phyloP scores from a whole-genome alignment of 2,113 vertebrate species.

The Oreochromis aureus region DNA sequence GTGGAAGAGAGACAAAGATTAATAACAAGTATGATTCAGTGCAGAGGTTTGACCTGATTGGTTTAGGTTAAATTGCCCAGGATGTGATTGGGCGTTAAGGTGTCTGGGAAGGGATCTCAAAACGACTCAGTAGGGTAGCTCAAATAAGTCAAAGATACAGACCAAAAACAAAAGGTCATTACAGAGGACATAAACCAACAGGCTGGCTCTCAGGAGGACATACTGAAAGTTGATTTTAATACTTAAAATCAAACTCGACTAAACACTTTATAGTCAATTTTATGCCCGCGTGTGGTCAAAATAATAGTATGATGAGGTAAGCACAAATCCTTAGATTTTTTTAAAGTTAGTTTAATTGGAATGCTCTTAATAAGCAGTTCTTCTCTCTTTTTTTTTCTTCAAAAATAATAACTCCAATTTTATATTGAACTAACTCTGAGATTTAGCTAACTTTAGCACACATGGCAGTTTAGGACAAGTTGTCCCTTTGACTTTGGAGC shows the following conservation, averaged over 20 bases:
- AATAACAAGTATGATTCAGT: no score
- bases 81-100: no score
- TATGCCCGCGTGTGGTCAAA: not conserved
- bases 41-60: no score
- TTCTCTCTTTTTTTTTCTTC: fast-evolving
- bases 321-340: not conserved
- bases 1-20: no score
- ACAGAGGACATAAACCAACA: not conserved
- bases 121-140: not conserved
- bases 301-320: not conserved
- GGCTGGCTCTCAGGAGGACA: not conserved
- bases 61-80: no score
- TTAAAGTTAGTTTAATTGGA: no score
- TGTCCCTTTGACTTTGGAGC: not conserved
- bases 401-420: not conserved
- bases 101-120: no score
- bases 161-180: not conserved
- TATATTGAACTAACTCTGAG: not conserved
- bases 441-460: not conserved
- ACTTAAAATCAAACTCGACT: not conserved
- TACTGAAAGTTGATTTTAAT: not conserved
- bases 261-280: not conserved
- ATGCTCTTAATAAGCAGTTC: no score
- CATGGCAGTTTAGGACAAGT: not conserved
- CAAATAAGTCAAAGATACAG: not conserved